Evolutionary conservation across 2,888 invertebrate species (phyloP).

Genomic region (Electrophaes corylata): DNA sequence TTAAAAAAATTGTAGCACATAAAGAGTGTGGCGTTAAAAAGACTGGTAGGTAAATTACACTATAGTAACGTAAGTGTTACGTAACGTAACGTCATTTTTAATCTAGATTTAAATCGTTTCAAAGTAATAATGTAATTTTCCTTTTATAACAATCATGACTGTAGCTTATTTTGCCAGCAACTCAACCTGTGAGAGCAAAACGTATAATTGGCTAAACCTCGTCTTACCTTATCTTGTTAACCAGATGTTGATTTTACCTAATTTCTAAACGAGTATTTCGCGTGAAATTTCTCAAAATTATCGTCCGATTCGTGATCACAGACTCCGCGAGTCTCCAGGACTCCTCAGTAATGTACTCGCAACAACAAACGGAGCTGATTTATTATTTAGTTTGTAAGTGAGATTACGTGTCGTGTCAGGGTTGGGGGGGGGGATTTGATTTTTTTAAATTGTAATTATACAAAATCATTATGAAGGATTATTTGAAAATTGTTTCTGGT

Average conservation of each 20-base stretch:
- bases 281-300: conserved; percentile 17
- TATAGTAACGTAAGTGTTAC: too few species aligned
- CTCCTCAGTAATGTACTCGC: conserved; percentile 5
- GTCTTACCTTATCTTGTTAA: conserved; percentile 15
- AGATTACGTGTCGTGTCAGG: conserved; percentile 30
- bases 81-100: too few species aligned
- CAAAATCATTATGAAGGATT: conserved; percentile 2
- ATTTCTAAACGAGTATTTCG: conserved; percentile 10
- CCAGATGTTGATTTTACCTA: conserved; percentile 21
- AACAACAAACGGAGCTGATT: conserved; percentile 44
- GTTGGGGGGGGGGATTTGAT: too few species aligned
- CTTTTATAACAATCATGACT: too few species aligned
- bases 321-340: background rate
- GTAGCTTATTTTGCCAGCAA: background rate
- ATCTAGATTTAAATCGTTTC: too few species aligned
- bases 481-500: background rate
- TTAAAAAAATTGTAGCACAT: too few species aligned
- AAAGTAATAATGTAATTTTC: too few species aligned
- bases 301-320: conserved; percentile 15
- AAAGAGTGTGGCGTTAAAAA: too few species aligned
- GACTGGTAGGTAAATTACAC: too few species aligned
- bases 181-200: background rate
- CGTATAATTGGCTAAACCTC: conserved; percentile 2
- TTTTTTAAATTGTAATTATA: conserved; percentile 23
- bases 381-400: conserved; percentile 54